Evolutionary conservation across 1,140 invertebrate genomes (phyloP), one percentile per base, ranked within the genome.

Genomic region (Zaprionus lachaisei): DNA sequence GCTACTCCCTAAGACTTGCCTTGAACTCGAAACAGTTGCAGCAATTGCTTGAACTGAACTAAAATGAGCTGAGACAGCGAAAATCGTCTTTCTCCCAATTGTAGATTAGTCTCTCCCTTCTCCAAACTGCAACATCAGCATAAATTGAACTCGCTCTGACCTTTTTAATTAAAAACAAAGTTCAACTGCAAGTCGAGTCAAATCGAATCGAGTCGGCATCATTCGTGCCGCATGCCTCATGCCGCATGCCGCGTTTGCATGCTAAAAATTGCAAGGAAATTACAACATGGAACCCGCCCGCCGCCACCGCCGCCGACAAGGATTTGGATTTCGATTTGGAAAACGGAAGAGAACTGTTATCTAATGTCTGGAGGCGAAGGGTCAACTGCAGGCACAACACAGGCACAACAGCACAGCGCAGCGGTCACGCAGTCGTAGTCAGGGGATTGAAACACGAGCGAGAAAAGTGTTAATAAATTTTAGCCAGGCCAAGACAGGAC

Each of bases 401-500:
- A 38, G 31, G 31, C 41, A 56, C 22, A 24, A n/a, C 54, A 26
- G 26, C 65, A 49, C 80, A 81, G 84, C 51, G 69, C 65, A 83
- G 62, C 84, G 89, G 81, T 87, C 84, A 87, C 84, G 84, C 84
- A 87, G 84, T 89, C 82, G 44, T 17, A 31, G 63, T 51, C 47
- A 14, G 62, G 76, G 71, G 62, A 75, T 51, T 69, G 69, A 64
- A 70, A 66, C 63, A 71, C 54, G 37, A 75, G 69, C 65, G 81
- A 79, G 65, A 83, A 75, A 89, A 84, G 84, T 87, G 84, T 87
- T 89, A 87, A 87, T 87, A 87, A 89, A 89, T 87, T 81, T 83
- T 62, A 69, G 55, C 71, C 77, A 73, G 57, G 12, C 51, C 49
- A 68, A 31, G 54, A 57, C 65, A 38, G 60, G 15, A 65, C 26